Base-by-base conservation (phyloP, 1,140 invertebrate species). In the silkworm (Bombyx mori) region DNA sequence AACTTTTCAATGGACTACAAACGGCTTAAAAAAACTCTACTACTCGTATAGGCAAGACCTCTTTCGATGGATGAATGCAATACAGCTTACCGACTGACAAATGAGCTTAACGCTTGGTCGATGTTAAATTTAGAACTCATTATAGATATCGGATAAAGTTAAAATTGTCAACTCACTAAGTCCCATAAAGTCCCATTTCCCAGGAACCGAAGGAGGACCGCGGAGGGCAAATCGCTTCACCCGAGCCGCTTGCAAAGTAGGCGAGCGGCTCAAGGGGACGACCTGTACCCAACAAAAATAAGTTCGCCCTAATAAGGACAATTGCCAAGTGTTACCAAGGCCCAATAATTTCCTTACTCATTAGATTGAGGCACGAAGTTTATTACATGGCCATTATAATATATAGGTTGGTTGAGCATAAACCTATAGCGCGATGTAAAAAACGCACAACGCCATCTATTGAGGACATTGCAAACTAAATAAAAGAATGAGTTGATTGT, bases 291-390 rank as follows among this genome's bases (percentile, higher is more conserved):
- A 82, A 81, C 90, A 93, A 94, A 94, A 93, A 93, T 92, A 82
- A 60, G 66, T 82, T 88, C 90, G 90, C 91, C 90, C 80, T 88
- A 70, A 63, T 68, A 68, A 73, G 90, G 90, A 90, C 89, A 35
- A 89, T 91, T 90, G 92, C 92, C 92, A 90, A 93, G 93, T 90
- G 90, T 93, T 88, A 93, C 92, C 92, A 92, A 90, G 92, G 92
- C 92, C 92, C 89, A 91, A 92, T 93, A 93, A 93, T 94, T 94
- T 93, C 92, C 92, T 93, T 94, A 94, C 92, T 93, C 92, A 93
- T 92, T 92, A 93, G 92, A 93, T 94, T 94, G 93, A 93, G 93
- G 93, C 93, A 94, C 93, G 89, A 78, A 62, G n/a, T n/a, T n/a
- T n/a, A n/a, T n/a, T 0, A 1, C 12, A 9, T 5, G 3, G 2